Conservation (phyloP, 1,140 invertebrate genomes). For the Heliconius melpomene region DNA sequence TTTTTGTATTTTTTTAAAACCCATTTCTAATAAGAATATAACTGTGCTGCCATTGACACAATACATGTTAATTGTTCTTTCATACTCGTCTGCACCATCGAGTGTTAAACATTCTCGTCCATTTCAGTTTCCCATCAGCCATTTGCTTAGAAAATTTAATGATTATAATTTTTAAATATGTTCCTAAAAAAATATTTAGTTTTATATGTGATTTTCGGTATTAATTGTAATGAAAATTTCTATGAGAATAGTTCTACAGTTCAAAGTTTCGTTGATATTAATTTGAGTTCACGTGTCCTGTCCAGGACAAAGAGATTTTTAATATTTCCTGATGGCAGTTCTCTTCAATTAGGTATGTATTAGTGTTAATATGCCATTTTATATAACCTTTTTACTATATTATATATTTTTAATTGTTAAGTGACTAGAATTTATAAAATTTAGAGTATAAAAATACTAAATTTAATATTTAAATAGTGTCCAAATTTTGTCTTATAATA, state of each 20-base stretch:
- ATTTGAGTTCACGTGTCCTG: slow-evolving; percentile 64
- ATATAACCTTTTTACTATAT: not conserved
- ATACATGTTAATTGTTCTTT: slow-evolving; percentile 71
- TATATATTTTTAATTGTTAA: too few relatives aligned
- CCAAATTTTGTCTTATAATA: too few relatives aligned
- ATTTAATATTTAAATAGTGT: too few relatives aligned
- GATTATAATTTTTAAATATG: not conserved
- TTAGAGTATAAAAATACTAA: too few relatives aligned
- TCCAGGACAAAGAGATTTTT: slow-evolving; percentile 87
- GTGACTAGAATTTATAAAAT: too few relatives aligned
- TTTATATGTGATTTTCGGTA: not conserved
- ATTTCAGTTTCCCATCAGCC: slow-evolving; percentile 47
- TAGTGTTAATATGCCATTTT: not conserved
- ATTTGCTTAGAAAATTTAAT: not conserved
- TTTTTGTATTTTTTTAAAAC: slow-evolving; percentile 58
- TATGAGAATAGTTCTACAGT: not conserved
- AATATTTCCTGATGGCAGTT: slow-evolving; percentile 89
- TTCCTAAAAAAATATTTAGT: not conserved
- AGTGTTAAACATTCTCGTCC: slow-evolving; percentile 54
- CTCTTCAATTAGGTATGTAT: slow-evolving; percentile 85
- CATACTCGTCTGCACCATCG: slow-evolving; percentile 50
- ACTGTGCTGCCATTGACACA: slow-evolving; percentile 66
- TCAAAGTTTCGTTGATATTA: slow-evolving; percentile 47
- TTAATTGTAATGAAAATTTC: not conserved
- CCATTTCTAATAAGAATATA: slow-evolving; percentile 55